Evolutionary conservation across 2,888 invertebrate genomes (phyloP).

Genomic region (Gandaritis pyraliata): DNA sequence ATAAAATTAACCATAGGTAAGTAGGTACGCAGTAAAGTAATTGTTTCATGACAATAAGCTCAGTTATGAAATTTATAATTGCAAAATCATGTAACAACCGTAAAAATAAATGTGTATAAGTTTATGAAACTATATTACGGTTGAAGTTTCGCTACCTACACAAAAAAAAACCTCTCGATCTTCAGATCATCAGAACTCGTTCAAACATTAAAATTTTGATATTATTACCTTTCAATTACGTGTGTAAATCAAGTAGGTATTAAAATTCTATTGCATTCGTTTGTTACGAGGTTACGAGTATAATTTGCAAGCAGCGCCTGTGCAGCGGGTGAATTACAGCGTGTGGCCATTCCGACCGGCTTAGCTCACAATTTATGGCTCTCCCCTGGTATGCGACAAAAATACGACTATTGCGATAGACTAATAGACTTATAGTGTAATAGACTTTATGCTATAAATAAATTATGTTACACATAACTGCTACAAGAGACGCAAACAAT

Average conservation of each 20-base stretch:
- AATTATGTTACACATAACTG: no score
- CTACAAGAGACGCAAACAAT: background rate
- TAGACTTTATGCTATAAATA: slow-evolving; percentile 2
- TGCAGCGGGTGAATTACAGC: slow-evolving; percentile 30
- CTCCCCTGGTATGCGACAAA: slow-evolving; percentile 26
- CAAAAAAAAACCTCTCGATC: no score
- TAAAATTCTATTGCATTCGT: slow-evolving; percentile 25
- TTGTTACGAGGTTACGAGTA: slow-evolving; percentile 6
- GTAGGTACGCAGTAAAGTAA: no score
- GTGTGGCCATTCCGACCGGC: slow-evolving; percentile 28
- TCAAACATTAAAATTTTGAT: no score
- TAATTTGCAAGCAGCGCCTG: slow-evolving; percentile 18
- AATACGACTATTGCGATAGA: slow-evolving; percentile 24
- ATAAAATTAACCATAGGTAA: no score
- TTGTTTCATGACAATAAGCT: background rate
- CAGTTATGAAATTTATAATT: no score
- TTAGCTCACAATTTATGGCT: slow-evolving; percentile 37
- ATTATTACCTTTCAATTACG: background rate
- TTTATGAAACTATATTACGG: no score
- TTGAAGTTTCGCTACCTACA: no score
- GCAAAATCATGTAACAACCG: no score
- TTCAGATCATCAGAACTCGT: no score
- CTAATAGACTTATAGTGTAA: no score
- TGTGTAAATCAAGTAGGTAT: slow-evolving; percentile 4
- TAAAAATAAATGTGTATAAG: no score